Base-by-base conservation (phyloP, 2,797 vertebrate species). In the Poecilia gillii region DNA sequence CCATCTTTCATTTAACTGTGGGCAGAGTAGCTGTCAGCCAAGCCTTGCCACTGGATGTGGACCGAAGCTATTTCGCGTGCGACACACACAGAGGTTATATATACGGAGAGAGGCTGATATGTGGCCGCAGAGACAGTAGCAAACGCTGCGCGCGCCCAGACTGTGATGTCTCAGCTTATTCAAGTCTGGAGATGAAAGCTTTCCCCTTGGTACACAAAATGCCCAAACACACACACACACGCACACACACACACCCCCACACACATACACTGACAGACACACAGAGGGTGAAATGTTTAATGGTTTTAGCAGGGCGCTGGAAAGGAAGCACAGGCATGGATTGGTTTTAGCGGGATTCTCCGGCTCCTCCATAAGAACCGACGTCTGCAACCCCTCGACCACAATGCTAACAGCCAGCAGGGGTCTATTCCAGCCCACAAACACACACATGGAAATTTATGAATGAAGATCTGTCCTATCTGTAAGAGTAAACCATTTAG, bases 171-270 rank as follows among this genome's bases (percentile, higher is more conserved):
- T 81, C 71, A 43, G 80, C 80, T 78, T 73, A 87, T 93, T 95
- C 89, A 90, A 91, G 92, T 92, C 91, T 89, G 86, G 76, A 84
- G 92, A 93, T 94, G 92, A 93, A 93, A 94, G 87, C 81, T 76
- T 43, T 51, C 70, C 79, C 83, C 79, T 70, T 53, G 25, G 76
- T 74, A 12, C 81, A 84, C 80, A 80, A 49, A 49, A 74, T n/a
- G 23, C 23, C 39, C 25, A 28, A 7, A 71, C 5, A 28, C 68
- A 45, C 8, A 47, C 45, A 72, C 23, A 20, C 75, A 70, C 72
- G 77, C 53, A 6, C 31, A 7, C 2, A 12, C 45, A 74, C 76
- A 79, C 75, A 74, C n/a, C 39, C 9, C 33, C 39, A 76, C 77
- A 79, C 72, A 62, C 25, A 64, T 28, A 59, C 25, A 66, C 62